Evolutionary conservation across 2,797 vertebrate species (phyloP).

Genomic region (Pseudochirops corinnae): DNA sequence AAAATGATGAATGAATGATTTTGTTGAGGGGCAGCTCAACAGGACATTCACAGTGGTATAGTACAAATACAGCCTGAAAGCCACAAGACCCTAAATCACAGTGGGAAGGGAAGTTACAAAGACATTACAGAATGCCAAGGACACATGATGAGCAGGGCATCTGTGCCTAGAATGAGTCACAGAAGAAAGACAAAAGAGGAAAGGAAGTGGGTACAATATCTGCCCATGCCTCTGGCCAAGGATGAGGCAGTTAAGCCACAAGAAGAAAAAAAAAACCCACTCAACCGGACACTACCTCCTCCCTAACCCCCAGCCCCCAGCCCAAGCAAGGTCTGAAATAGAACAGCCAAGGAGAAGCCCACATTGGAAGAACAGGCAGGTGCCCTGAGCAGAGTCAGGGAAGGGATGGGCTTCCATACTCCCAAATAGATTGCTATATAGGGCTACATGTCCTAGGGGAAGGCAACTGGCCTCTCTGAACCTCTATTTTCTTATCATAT

Average conservation of each 20-base stretch:
- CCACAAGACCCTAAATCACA: neutral
- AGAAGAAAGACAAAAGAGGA: neutral
- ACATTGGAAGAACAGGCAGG: neutral
- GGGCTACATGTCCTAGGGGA: neutral
- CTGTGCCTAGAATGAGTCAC: neutral
- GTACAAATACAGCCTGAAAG: neutral
- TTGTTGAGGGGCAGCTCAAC: neutral
- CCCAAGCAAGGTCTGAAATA: neutral
- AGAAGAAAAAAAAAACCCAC: neutral
- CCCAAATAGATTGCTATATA: neutral
- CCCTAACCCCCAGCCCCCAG: neutral
- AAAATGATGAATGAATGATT: neutral
- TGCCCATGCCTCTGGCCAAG: neutral
- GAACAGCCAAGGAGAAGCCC: too few relatives aligned
- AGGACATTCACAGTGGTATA: neutral
- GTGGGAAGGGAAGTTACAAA: neutral
- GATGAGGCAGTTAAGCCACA: slow-evolving; percentile 8
- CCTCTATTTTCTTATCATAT: neutral
- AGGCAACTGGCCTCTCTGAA: neutral
- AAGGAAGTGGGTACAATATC: slow-evolving; percentile 1
- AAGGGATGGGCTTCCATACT: neutral
- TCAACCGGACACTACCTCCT: neutral
- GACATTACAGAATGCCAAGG: neutral
- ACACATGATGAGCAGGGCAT: neutral
- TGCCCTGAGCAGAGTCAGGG: neutral